Evolutionary conservation across 2,113 vertebrate species (phyloP), one percentile per base, ranked within the genome.

Genomic region (Ivindomyrus marchei): DNA sequence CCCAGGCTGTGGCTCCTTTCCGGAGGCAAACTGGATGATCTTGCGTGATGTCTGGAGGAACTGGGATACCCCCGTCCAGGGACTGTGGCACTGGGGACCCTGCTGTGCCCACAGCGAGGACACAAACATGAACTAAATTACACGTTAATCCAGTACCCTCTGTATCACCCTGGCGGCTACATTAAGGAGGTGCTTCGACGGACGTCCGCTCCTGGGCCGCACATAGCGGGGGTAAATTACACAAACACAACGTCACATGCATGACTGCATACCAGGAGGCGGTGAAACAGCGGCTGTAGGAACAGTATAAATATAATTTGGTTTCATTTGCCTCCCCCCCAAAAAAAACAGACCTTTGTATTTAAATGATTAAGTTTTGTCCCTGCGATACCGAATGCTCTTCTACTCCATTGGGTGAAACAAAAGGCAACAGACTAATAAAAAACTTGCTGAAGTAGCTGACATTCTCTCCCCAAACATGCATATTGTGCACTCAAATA

Each of bases 21-120:
- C 98, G 0, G 98, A 99, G 0, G 98, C 98, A 92, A 99, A 99
- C 96, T 99, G 98, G 95, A 99, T 99, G 94, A 99, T 99, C 94
- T 99, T 99, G 94, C 98, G 98, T 77, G 98, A 99, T 0, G 98
- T 99, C 94, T 99, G 98, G 21, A 99, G 96, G 91, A 99, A 99
- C 95, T 99, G 98, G 0, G 98, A 99, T 91, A 99, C 97, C 0
- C 98, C 98, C 0, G 98, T 99, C 98, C 98, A 99, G 4, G 98
- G 98, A 93, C 97, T 98, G 92, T 95, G 97, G 46, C 98, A 97
- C 93, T 97, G 97, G 0, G 98, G 97, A 85, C 97, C 97, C 98
- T 98, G 88, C 74, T 42, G 17, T 80, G 74, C 36, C 36, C 31
- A 80, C 36, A 42, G 21, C 74, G 1, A 42, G 74, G 36, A 80